A percentile compares a stretch with the other conserved stretches of the same genome.
These are phyloP conservation scores for Scomberomorus guttatus DNA, from an alignment of 2,797 vertebrate species.

Conservation along the genomic window DNA sequence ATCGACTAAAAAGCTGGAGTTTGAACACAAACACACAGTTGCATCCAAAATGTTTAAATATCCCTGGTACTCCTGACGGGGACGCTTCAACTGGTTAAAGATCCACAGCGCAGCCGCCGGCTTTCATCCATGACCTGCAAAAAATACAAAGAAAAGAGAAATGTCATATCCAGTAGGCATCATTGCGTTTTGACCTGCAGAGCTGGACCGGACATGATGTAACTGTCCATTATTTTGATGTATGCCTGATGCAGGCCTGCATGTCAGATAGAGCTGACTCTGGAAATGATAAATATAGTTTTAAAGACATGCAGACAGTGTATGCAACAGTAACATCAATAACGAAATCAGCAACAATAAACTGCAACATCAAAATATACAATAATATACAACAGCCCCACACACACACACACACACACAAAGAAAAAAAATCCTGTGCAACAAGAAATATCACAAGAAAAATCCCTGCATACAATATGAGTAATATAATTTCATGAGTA, in stretches of 20 bases:
- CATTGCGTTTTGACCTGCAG: background rate
- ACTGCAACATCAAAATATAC: no score
- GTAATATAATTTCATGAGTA: background rate
- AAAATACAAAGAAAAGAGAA: conserved; percentile 17
- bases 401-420: no score
- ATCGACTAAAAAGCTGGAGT: background rate
- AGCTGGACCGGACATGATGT: conserved; percentile 9
- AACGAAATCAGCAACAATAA: background rate
- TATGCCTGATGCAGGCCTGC: conserved; percentile 18
- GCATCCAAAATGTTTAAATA: conserved; percentile 52
- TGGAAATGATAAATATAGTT: background rate
- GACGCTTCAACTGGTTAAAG: conserved; percentile 42
- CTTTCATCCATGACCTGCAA: conserved; percentile 73
- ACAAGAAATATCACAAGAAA: background rate
- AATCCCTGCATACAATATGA: background rate
- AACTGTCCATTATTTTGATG: background rate
- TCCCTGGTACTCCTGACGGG: conserved; percentile 54
- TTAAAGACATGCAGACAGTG: background rate
- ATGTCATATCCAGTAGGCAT: background rate
- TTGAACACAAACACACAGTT: background rate
- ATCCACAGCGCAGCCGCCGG: conserved; percentile 52
- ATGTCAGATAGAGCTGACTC: background rate
- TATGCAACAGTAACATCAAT: background rate
- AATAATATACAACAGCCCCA: no score
- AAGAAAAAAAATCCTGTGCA: background rate